Base-by-base conservation (phyloP, 1,140 invertebrate genomes). In the Drosophila watanabei region DNA sequence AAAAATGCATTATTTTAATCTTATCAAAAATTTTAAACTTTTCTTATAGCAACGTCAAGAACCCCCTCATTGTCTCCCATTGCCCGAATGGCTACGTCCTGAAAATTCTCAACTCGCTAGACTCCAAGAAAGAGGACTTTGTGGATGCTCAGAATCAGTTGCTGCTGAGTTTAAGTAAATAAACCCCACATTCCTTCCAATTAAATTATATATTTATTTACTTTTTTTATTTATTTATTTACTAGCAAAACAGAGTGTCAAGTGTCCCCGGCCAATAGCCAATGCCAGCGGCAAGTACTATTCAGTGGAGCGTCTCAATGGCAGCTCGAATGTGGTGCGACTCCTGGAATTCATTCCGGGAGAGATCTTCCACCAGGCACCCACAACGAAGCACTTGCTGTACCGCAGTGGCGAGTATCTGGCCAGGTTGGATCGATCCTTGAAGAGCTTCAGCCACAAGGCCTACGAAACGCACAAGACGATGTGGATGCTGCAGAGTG, bases 31-130 rank as follows among this genome's bases (percentile, higher is more conserved):
- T 20, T 6, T 1, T 16, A 56, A 39, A n/a, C 16, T 0, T n/a
- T n/a, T 45, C 11, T 37, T 92, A 41, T 37, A 93, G 93, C 58
- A 94, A 94, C 60, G 93, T 95, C 56, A 94, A 95, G 76, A 96
- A 96, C 93, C 94, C 95, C 0, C 77, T 96, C 8, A 94, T 95
- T 33, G 93, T 93, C 0, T 87, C 92, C 1, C 94, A 94, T 48
- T 94, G 93, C 28, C 92, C 93, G 0, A 80, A 95, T 78, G 96
- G 96, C 0, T 98, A 97, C 82, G 95, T 97, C 11, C 93, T 98
- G 33, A 98, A 98, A 94, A 95, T 98, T 43, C 93, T 97, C 24
- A 98, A 98, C 93, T 95, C 96, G 0, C 93, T 97, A 84, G 97
- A 98, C 89, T 97, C 97, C 0, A 94, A 95, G 80, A 95, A 97